Base-by-base conservation (phyloP, 2,113 vertebrate genomes). In the Sitta europaea region DNA sequence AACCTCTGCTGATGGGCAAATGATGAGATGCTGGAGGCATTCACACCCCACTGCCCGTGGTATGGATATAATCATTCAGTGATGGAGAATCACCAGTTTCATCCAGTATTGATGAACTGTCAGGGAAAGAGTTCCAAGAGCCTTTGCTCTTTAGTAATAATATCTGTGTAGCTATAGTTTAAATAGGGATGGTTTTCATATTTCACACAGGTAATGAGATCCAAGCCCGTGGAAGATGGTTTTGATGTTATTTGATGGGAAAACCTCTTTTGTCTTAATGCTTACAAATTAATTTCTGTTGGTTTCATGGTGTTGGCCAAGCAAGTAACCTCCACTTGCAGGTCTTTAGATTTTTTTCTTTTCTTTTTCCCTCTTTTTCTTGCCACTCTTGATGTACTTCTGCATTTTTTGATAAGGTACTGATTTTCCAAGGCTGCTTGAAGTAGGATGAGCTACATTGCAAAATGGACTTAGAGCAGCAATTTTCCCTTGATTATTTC, bases 31-130 rank as follows among this genome's bases (percentile, higher is more conserved):
- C 90, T 91, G 3, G 21, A 93, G 68, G 65, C 76, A 91, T 81
- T 86, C 58, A 10, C 6, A 35, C 82, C 11, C 75, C 82, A 31
- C 47, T 85, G 43, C 75, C 57, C 21, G 0, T 48, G 48, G 76
- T 43, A 72, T 75, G 95, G 68, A 50, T 85, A 42, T 61, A 93
- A 92, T 97, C 61, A 65, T 42, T 20, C 55, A 50, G 21, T 68
- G 90, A 66, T 72, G 86, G 73, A 91, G 85, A 92, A 50, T 75
- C 73, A 63, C 86, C 67, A 25, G 33, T 47, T 65, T 66, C 67
- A 57, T 72, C 59, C 70, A 58, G 9, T 92, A 87, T 74, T 87
- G 95, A 95, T 95, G 90, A 95, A n/a, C 90, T 94, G 94, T 84
- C 86, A 85, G 77, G 24, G 51, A 85, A 66, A 76, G 83, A 43